Evolutionary conservation across 2,113 vertebrate genomes (phyloP).

Genomic region (Toxotes chatareus): DNA sequence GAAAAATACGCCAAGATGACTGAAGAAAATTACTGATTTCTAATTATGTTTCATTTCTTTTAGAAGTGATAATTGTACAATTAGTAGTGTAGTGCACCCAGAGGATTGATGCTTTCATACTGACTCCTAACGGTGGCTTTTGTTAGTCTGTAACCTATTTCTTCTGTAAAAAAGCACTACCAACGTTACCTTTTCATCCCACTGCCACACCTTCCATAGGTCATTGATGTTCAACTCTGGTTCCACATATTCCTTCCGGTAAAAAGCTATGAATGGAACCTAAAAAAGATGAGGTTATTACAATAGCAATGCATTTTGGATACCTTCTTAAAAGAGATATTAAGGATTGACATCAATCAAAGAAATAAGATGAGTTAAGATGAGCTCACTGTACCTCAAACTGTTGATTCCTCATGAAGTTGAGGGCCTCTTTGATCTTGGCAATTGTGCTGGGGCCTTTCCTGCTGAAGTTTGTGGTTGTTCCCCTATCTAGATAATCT

Average conservation of each 20-base stretch:
- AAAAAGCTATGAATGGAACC: conserved; percentile 99
- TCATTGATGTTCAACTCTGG: conserved; percentile 98
- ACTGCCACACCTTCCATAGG: conserved; percentile 98
- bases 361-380: background rate
- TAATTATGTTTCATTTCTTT: background rate
- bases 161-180: background rate
- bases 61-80: background rate
- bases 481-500: conserved; percentile 94
- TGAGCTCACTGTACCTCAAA: conserved; percentile 89
- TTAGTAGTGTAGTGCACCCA: background rate
- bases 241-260: conserved; percentile 98
- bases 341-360: background rate
- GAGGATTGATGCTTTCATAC: background rate
- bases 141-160: background rate
- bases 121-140: background rate
- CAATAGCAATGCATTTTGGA: background rate
- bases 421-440: conserved; percentile 98
- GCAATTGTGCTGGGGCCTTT: conserved; percentile 97
- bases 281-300: conserved; percentile 51
- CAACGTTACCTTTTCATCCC: conserved; percentile 95
- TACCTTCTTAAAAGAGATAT: background rate
- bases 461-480: conserved; percentile 93
- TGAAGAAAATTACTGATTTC: background rate
- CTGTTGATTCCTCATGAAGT: conserved; percentile 99
- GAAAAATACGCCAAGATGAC: background rate